A percentile compares a stretch with the other conserved stretches of the same genome.
Conservation (phyloP, 1,140 invertebrate genomes). For the Pantala flavescens region DNA sequence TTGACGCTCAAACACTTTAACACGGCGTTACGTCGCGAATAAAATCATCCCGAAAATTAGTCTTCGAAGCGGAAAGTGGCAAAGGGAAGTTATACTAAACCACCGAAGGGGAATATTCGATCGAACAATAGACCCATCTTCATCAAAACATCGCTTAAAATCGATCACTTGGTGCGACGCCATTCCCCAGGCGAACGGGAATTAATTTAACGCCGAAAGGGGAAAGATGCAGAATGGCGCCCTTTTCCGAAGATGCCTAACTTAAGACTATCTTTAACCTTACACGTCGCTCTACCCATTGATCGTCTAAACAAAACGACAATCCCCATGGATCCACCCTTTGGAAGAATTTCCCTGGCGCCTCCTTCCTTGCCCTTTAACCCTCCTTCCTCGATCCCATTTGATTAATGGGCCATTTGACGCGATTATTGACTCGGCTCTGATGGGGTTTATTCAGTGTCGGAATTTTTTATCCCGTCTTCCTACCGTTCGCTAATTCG, state of each 20-base stretch:
- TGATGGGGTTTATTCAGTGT: constrained; percentile 5
- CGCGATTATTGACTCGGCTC: not conserved
- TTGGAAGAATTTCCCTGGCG: not conserved
- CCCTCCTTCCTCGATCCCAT: not conserved
- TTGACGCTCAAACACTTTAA: too few relatives aligned
- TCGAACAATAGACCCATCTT: not conserved
- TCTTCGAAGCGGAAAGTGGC: too few relatives aligned
- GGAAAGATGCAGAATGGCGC: not conserved
- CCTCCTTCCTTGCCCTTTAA: not conserved
- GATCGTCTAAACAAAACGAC: too few relatives aligned
- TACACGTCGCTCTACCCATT: too few relatives aligned
- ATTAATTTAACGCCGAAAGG: not conserved
- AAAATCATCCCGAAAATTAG: too few relatives aligned
- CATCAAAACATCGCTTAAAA: not conserved
- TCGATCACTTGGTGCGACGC: not conserved
- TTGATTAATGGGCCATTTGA: constrained; percentile 9
- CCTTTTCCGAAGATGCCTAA: not conserved
- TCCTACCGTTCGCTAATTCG: not conserved
- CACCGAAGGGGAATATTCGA: too few relatives aligned
- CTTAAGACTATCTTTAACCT: too few relatives aligned
- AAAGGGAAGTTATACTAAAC: too few relatives aligned
- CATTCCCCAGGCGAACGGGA: not conserved
- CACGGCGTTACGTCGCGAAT: too few relatives aligned
- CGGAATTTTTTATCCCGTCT: not conserved
- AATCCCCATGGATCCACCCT: too few relatives aligned